A percentile compares a stretch with the other conserved stretches of the same genome.
Evolutionary conservation across 2,888 invertebrate genomes (phyloP).

Genomic region (Zaprionus bogoriensis): DNA sequence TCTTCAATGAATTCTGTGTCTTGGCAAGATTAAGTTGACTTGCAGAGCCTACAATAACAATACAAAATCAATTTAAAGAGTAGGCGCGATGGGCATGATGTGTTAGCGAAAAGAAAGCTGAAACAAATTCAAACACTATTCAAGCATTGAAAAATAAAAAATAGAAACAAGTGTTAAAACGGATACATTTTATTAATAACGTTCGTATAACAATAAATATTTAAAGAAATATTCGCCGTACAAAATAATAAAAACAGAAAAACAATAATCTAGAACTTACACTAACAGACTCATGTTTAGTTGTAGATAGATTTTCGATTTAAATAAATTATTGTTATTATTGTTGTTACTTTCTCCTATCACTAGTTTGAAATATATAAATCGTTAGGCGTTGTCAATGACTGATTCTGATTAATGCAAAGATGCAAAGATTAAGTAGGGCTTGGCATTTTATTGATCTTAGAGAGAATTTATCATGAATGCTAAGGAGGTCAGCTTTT

Average conservation of each 20-base stretch:
- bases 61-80: constrained; percentile 13
- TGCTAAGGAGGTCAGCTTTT: too few relatives aligned
- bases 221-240: not conserved
- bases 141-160: constrained; percentile 7
- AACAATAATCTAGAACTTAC: not conserved
- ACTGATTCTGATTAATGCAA: too few relatives aligned
- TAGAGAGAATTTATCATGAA: too few relatives aligned
- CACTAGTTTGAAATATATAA: too few relatives aligned
- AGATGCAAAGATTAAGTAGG: too few relatives aligned
- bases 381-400: too few relatives aligned
- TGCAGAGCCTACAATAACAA: constrained; percentile 51
- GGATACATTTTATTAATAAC: constrained; percentile 1
- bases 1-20: constrained; percentile 62
- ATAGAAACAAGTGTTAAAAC: constrained; percentile 11
- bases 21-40: constrained; percentile 22
- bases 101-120: not conserved
- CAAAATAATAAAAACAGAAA: not conserved
- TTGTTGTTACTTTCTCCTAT: too few relatives aligned
- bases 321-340: too few relatives aligned
- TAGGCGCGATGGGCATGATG: not conserved
- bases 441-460: too few relatives aligned
- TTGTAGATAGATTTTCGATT: not conserved
- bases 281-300: not conserved
- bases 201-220: not conserved
- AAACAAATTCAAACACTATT: not conserved